A percentile compares a stretch with the other conserved stretches of the same genome.
These are phyloP conservation scores for Venturia canescens DNA, from an alignment of 1,140 invertebrate species.

Conservation along the genomic window DNA sequence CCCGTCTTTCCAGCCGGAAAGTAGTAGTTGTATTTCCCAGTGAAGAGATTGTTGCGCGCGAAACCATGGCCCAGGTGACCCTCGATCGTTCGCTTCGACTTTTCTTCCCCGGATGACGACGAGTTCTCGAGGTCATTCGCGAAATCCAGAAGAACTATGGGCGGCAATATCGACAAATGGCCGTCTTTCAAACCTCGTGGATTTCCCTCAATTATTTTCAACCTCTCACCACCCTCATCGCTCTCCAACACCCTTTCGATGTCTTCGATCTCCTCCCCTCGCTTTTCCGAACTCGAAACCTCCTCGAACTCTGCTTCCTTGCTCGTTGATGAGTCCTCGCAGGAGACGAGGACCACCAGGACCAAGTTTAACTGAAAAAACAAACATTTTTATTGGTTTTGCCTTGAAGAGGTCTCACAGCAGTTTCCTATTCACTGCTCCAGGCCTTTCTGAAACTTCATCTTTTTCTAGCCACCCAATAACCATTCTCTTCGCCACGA, in stretches of 20 bases:
- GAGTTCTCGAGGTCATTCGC: conserved; percentile 62
- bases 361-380: conserved; percentile 65
- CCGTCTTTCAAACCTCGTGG: conserved; percentile 45
- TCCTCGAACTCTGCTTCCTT: neutral
- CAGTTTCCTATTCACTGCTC: no score
- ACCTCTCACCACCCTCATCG: conserved; percentile 9
- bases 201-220: neutral
- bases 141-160: conserved; percentile 72
- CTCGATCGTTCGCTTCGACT: conserved; percentile 71
- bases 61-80: conserved; percentile 71
- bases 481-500: no score
- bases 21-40: conserved; percentile 71
- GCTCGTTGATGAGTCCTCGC: neutral
- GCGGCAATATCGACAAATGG: conserved; percentile 68
- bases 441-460: no score
- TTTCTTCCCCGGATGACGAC: conserved; percentile 63
- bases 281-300: neutral
- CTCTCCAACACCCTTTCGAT: conserved; percentile 34
- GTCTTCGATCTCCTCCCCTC: conserved; percentile 26
- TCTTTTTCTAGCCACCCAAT: no score
- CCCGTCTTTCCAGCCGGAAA: conserved; percentile 72
- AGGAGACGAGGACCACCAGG: conserved; percentile 57
- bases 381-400: conserved; percentile 1
- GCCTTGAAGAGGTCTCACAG: no score
- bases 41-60: conserved; percentile 64